phyloP scores from a whole-genome alignment of 2,888 invertebrate species.

The Agrochola lychnidis region DNA sequence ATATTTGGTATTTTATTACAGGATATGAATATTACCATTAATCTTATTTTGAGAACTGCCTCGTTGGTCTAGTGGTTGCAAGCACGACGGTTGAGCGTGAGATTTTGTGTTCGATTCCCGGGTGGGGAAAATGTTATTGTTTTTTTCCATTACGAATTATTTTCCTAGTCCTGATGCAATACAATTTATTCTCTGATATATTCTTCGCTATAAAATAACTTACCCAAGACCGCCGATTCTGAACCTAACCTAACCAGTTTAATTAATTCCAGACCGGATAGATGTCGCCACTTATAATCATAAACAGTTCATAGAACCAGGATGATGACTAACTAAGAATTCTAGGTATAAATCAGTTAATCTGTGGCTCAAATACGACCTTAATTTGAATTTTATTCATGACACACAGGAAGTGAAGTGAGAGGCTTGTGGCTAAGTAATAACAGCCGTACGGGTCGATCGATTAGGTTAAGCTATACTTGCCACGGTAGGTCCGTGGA shows the following conservation, averaged over 20 bases:
- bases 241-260: background rate
- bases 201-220: background rate
- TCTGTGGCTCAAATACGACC: constrained; percentile 23
- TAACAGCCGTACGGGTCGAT: too few relatives aligned
- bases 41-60: background rate
- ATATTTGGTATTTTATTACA: background rate
- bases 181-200: background rate
- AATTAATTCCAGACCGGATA: constrained; percentile 34
- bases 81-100: background rate
- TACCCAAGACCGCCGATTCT: background rate
- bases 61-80: background rate
- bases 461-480: too few relatives aligned
- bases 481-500: too few relatives aligned
- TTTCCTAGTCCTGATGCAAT: too few relatives aligned
- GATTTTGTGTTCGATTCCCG: background rate
- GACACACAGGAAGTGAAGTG: constrained; percentile 47
- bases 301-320: constrained; percentile 40
- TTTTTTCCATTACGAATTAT: too few relatives aligned
- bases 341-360: constrained; percentile 30
- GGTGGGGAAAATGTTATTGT: too few relatives aligned
- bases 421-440: background rate
- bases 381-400: constrained; percentile 24
- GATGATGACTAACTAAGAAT: constrained; percentile 28
- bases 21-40: background rate
- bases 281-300: constrained; percentile 41